Evolutionary conservation across 2,888 invertebrate genomes (phyloP).

Genomic region (Neoitamus cyanurus): DNA sequence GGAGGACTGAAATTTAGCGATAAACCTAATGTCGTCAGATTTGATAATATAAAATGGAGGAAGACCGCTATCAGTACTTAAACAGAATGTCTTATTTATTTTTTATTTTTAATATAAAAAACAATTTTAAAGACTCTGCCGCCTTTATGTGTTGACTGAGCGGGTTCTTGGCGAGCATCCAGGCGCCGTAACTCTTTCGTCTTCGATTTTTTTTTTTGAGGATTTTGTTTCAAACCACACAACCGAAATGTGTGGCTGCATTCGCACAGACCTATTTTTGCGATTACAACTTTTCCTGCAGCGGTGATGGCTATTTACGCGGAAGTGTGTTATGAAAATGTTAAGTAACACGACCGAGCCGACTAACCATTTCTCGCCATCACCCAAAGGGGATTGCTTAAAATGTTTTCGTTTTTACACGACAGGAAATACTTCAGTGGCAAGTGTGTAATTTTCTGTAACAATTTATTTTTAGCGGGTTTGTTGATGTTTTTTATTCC

Average conservation of each 20-base stretch:
- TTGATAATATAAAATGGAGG: not conserved
- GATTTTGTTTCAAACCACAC: not conserved
- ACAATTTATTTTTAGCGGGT: no score
- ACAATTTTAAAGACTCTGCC: not conserved
- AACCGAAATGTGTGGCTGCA: not conserved
- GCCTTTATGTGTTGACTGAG: not conserved
- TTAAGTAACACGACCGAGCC: not conserved
- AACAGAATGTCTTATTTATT: not conserved
- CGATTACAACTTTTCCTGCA: not conserved
- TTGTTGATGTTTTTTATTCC: no score
- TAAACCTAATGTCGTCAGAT: not conserved
- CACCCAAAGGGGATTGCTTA: not conserved
- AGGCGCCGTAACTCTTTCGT: not conserved
- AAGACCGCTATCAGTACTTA: not conserved
- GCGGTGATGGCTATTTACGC: not conserved
- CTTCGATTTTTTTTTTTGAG: not conserved
- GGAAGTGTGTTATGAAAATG: not conserved
- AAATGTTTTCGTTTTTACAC: not conserved
- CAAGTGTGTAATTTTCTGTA: not conserved
- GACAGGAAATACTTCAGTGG: not conserved
- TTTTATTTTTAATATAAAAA: not conserved
- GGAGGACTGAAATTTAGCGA: not conserved
- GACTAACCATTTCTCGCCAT: not conserved
- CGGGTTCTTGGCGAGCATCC: not conserved
- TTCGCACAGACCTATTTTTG: not conserved